A percentile compares a stretch with the other conserved stretches of the same genome.
Conservation (phyloP, 2,888 invertebrate species). For the Phymatocera aterrima region DNA sequence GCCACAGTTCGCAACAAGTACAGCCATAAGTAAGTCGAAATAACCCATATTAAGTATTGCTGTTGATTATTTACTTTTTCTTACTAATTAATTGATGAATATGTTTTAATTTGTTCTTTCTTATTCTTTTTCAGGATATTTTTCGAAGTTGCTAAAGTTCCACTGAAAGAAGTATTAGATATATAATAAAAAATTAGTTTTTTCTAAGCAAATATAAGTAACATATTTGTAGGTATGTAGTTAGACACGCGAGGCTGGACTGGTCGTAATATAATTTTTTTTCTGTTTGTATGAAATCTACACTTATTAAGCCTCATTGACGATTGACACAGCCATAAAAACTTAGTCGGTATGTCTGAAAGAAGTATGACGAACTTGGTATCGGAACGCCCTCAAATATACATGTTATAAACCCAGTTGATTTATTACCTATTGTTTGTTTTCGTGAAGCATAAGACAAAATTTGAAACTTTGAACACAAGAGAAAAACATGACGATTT, state of each 20-base stretch:
- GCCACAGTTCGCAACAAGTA: constrained; percentile 95
- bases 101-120: constrained; percentile 18
- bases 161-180: constrained; percentile 76
- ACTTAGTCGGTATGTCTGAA: background rate
- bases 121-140: constrained; percentile 81
- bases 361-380: background rate
- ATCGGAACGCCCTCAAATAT: background rate
- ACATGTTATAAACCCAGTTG: background rate
- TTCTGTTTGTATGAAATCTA: background rate
- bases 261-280: constrained; percentile 34
- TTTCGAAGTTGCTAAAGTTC: constrained; percentile 92
- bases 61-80: too few species aligned
- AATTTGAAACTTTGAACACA: background rate
- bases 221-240: constrained; percentile 50
- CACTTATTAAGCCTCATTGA: constrained; percentile 7
- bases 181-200: constrained; percentile 61
- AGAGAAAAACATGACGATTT: background rate
- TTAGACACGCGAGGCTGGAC: constrained; percentile 52
- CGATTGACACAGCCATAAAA: background rate
- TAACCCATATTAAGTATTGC: background rate
- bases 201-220: constrained; percentile 50
- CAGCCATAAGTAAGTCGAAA: constrained; percentile 85
- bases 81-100: background rate
- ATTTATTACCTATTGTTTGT: background rate
- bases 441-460: background rate